Base-by-base conservation (phyloP, 2,797 vertebrate genomes). In the Crenuchus spilurus region DNA sequence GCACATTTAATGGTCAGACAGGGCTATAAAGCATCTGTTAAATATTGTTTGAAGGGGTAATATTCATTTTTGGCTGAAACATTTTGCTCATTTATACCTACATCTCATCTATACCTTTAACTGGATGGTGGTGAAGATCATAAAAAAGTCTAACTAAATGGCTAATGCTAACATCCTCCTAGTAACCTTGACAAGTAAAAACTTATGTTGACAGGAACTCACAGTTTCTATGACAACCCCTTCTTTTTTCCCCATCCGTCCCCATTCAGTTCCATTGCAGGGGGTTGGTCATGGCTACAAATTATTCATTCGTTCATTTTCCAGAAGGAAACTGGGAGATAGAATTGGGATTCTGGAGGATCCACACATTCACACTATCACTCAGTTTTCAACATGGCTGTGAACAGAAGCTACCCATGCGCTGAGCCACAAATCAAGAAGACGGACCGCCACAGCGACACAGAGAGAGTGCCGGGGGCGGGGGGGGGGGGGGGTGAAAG, bases 301-400 rank as follows among this genome's bases (percentile, higher is more conserved):
- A 79, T 74, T 20, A 42, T 52, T 46, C 42, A 67, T 73, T 9
- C 52, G 18, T 49, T 52, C 24, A 68, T 70, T 76, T 70, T 49
- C 58, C 65, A 67, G 48, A 18, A 52, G 28, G 60, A 62, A 44
- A 18, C 58, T 6, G 35, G 63, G 77, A 65, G 84, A 86, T 83
- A 70, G 84, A 54, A 41, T 76, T 72, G 78, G 80, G 82, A 76
- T 41, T 69, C 31, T 55, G 52, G 4, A 33, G 52, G 30, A 30
- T 55, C 52, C 51, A 42, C 83, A 67, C 61, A 73, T 73, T 84
- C 82, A 85, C 87, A 79, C 82, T 74, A 82, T 83, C 77, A 81
- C 72, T 77, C 82, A 60, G 74, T 84, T 84, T 77, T 74, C n/a
- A 64, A 72, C 52, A 61, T 57, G 63, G 70, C 83, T 83, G 82